Base-by-base conservation (phyloP, 2,797 vertebrate genomes). In the Remorina albescens region DNA sequence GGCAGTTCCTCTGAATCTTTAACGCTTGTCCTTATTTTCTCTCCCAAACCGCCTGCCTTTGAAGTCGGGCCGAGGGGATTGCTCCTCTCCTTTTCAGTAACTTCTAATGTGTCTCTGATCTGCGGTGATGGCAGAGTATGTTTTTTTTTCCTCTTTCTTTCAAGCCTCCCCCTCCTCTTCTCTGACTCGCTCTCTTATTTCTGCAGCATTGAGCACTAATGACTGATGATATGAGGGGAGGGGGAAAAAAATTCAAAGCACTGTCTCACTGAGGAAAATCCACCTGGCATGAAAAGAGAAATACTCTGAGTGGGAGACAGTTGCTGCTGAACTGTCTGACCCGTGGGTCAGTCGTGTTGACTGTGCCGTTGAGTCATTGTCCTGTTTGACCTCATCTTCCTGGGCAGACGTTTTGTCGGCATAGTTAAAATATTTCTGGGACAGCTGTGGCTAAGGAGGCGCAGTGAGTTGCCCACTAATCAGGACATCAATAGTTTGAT, bases 31-130 rank as follows among this genome's bases (percentile, higher is more conserved):
- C 82, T 87, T 84, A 83, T 92, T 92, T 90, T 86, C 85, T 83
- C 81, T 86, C 82, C 81, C 75, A 85, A 85, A 70, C 54, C 39
- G 62, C 8, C 74, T 49, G 71, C 69, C 82, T 93, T 93, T 94
- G 90, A 94, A 91, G 91, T 90, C 60, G 58, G 80, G 82, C 86
- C 81, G 88, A 88, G 82, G 91, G 90, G 89, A 91, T 89, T 87
- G 86, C 92, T 91, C 83, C 87, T 77, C 86, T 90, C 67, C 83
- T 37, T 86, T 83, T 88, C 83, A 70, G 80, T 71, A 80, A 79
- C 83, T 88, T 84, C 81, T 83, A 79, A 84, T 88, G 87, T 83
- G 84, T 84, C 85, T 92, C 86, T 85, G 90, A 92, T 94, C 86
- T 93, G 77, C 13, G 74, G 74, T 72, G 88, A 86, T 86, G 88